These are phyloP conservation scores for Diachrysia chrysitis DNA, from an alignment of 2,888 invertebrate genomes.

Conservation along the genomic window DNA sequence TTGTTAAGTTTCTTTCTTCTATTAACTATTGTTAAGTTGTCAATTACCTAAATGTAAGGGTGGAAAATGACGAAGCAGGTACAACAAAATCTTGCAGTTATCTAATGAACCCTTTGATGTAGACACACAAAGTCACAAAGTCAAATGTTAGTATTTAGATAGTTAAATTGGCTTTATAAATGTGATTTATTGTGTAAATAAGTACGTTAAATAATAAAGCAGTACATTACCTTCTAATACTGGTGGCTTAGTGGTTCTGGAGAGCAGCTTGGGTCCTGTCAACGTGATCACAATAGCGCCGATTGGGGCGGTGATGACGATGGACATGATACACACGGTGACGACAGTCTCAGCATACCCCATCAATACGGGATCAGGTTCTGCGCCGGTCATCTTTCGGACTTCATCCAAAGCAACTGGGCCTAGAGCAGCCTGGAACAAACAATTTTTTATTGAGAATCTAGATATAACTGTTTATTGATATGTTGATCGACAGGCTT, in stretches of 20 bases:
- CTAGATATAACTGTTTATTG: neutral
- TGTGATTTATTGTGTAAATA: too few relatives aligned
- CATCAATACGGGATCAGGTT: slow-evolving; percentile 82
- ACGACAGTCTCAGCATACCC: slow-evolving; percentile 92
- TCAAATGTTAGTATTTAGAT: too few relatives aligned
- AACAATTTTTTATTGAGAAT: neutral
- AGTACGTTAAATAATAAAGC: neutral
- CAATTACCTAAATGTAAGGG: too few relatives aligned
- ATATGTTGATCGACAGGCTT: too few relatives aligned
- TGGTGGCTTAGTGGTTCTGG: slow-evolving; percentile 93
- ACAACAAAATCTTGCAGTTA: too few relatives aligned
- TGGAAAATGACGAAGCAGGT: too few relatives aligned
- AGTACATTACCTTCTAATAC: slow-evolving; percentile 88
- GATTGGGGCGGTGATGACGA: slow-evolving; percentile 95
- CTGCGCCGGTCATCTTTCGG: slow-evolving; percentile 71
- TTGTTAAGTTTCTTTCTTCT: too few relatives aligned
- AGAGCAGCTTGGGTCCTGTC: slow-evolving; percentile 93
- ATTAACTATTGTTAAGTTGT: neutral
- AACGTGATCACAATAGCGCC: slow-evolving; percentile 95
- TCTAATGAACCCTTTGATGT: too few relatives aligned
- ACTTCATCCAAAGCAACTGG: slow-evolving; percentile 93
- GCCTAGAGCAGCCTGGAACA: slow-evolving; percentile 93
- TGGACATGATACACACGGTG: slow-evolving; percentile 94
- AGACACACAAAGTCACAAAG: too few relatives aligned
- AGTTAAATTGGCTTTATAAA: too few relatives aligned